Conservation (phyloP, 1,140 invertebrate species). For the Drosophila teissieri region DNA sequence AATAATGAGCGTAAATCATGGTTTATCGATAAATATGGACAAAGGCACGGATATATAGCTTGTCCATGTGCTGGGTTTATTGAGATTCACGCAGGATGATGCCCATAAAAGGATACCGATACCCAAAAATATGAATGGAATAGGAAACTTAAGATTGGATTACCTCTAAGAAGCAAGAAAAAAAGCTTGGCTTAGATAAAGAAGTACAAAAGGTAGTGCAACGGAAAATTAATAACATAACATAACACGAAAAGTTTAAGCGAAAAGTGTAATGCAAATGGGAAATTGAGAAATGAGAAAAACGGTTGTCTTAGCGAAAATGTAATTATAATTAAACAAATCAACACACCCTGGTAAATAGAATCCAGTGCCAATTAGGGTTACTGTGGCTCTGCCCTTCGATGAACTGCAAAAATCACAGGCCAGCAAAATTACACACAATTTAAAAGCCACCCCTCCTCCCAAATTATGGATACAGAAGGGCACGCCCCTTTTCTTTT, state of each 20-base stretch:
- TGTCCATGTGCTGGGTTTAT: conserved; percentile 31
- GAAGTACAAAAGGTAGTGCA: not conserved
- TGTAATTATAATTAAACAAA: not conserved
- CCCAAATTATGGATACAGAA: conserved; percentile 4
- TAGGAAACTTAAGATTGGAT: not conserved
- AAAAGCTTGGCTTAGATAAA: not conserved
- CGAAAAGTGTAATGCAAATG: too few relatives aligned
- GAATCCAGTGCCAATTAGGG: conserved; percentile 18
- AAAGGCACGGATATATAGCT: conserved; percentile 35
- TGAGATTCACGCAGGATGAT: conserved; percentile 43
- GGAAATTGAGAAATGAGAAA: not conserved
- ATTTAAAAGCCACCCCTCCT: conserved; percentile 14
- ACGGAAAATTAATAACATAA: not conserved
- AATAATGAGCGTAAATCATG: conserved; percentile 83
- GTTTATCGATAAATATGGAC: conserved; percentile 76
- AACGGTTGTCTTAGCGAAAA: too few relatives aligned
- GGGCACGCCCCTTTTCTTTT: conserved; percentile 42
- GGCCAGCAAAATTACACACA: not conserved
- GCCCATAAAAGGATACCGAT: conserved; percentile 6
- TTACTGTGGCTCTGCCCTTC: not conserved
- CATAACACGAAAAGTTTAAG: not conserved
- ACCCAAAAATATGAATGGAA: not conserved
- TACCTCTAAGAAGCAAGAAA: not conserved
- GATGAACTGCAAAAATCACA: conserved; percentile 5
- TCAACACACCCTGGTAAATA: not conserved